phyloP scores from a whole-genome alignment of 2,888 invertebrate genomes.

The Trichopoda pennipes region DNA sequence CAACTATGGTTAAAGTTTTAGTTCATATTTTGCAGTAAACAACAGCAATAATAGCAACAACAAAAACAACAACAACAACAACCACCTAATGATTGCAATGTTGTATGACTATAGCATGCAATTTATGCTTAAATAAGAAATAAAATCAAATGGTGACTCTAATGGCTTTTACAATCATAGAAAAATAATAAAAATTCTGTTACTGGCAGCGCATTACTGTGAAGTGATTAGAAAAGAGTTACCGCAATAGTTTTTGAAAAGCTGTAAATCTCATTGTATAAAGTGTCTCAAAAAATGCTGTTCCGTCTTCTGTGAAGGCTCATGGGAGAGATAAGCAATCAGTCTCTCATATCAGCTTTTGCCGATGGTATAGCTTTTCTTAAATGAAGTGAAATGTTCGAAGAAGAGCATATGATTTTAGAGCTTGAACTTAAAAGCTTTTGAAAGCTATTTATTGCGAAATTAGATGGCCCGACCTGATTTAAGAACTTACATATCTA shows the following conservation, averaged over 20 bases:
- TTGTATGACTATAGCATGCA: constrained; percentile 59
- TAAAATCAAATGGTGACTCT: constrained; percentile 44
- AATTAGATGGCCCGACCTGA: no score
- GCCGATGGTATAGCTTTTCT: no score
- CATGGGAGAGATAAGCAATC: no score
- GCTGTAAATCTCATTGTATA: no score
- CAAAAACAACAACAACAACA: constrained; percentile 13
- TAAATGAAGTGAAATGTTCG: no score
- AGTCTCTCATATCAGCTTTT: no score
- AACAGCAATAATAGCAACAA: constrained; percentile 5
- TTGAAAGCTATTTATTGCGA: no score
- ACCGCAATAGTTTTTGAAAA: constrained; percentile 1
- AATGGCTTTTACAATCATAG: constrained; percentile 40
- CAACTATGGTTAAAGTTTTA: constrained; percentile 66
- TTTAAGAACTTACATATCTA: no score
- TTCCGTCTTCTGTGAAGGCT: no score
- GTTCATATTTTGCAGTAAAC: constrained; percentile 31
- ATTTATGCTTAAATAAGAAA: constrained; percentile 58
- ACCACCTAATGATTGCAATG: constrained; percentile 29
- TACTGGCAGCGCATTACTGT: constrained; percentile 2
- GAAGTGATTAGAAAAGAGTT: constrained; percentile 17
- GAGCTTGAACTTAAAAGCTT: no score
- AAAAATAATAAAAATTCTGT: constrained; percentile 5
- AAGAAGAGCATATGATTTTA: no score
- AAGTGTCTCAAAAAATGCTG: no score